These are phyloP conservation scores for Poecilia gillii DNA, from an alignment of 2,797 vertebrate species.

Conservation along the genomic window DNA sequence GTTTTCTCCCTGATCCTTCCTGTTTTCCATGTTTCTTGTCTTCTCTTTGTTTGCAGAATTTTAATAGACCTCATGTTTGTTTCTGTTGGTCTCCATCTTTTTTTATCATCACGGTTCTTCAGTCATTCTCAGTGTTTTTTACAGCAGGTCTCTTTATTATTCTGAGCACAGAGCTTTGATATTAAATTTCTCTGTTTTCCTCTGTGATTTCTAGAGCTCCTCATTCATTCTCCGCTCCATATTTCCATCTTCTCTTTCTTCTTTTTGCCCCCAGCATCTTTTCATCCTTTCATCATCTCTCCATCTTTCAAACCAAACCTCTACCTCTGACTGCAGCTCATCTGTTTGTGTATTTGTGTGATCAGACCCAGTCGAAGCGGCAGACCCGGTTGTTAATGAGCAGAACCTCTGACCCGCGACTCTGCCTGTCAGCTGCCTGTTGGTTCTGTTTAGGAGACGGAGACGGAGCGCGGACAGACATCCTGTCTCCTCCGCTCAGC, in stretches of 20 bases:
- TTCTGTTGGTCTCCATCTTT: neutral
- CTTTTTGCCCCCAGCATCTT: neutral
- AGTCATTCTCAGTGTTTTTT: neutral
- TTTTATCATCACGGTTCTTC: neutral
- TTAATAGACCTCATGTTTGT: neutral
- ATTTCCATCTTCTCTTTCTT: neutral
- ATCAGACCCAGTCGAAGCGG: too few species aligned
- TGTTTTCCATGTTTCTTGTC: neutral
- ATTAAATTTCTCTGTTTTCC: neutral
- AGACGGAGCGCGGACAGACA: neutral
- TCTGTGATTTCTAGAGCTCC: neutral
- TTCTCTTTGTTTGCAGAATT: neutral
- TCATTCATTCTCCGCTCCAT: neutral
- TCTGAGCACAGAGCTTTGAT: neutral
- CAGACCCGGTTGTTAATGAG: neutral
- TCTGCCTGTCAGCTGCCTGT: neutral
- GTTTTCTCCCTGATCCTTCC: neutral
- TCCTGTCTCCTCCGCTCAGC: neutral
- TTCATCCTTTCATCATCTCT: neutral
- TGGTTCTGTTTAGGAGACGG: neutral
- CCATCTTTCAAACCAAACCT: neutral
- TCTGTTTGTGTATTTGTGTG: neutral
- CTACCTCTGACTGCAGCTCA: neutral
- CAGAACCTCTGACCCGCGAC: neutral
- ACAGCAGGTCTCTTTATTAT: neutral